phyloP scores from a whole-genome alignment of 37 sponge, comb jelly and placozoan genomes.

The Aplysina aerophoba region DNA sequence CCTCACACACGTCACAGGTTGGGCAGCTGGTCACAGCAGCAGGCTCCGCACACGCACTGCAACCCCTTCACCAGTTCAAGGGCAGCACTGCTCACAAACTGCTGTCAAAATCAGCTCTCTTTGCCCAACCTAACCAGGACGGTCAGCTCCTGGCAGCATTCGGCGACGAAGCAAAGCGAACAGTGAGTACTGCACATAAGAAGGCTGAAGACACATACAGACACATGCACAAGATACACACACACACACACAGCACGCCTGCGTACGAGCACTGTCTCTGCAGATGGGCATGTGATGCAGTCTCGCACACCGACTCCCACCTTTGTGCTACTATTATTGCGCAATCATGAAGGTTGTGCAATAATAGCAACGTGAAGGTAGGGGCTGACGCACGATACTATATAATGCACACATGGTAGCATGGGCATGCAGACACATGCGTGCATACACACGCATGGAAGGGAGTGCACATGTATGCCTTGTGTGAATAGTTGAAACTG shows the following conservation, averaged over 20 bases:
- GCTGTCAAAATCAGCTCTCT: constrained; percentile 75
- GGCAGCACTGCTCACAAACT: constrained; percentile 70
- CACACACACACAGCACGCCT: not conserved
- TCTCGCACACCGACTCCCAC: not conserved
- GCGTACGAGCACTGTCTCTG: too few species aligned
- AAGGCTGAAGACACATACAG: not conserved
- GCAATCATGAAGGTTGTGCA: too few species aligned
- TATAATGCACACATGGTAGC: too few species aligned
- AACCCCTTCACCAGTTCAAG: constrained; percentile 66
- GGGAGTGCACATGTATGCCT: too few species aligned
- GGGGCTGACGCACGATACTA: too few species aligned
- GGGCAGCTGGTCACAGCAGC: constrained; percentile 49
- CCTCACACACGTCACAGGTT: constrained; percentile 26
- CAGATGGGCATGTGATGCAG: too few species aligned
- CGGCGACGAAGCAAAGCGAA: constrained; percentile 70
- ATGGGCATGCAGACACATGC: too few species aligned
- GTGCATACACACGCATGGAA: too few species aligned
- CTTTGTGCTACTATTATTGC: too few species aligned
- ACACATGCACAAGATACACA: not conserved
- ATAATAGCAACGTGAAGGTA: too few species aligned
- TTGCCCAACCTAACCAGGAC: constrained; percentile 52
- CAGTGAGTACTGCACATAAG: constrained; percentile 43
- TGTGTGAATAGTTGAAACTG: too few species aligned
- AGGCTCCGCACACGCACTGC: constrained; percentile 27
- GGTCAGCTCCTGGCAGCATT: constrained; percentile 57